phyloP scores from a whole-genome alignment of 2,888 invertebrate genomes.

The Scaptomyza flava region DNA sequence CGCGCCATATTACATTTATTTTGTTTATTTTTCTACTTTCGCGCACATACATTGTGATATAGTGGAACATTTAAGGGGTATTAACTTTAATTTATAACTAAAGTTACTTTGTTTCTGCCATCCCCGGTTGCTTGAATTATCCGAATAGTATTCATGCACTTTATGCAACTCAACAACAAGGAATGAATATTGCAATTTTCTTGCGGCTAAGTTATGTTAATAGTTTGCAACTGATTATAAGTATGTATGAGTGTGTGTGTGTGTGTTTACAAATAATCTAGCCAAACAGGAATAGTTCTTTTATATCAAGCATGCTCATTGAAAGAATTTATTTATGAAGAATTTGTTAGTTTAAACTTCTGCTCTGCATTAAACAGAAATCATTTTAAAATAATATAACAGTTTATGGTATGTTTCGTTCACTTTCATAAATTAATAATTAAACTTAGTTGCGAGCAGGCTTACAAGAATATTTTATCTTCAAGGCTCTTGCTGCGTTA shows the following conservation, averaged over 20 bases:
- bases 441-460: not conserved
- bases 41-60: constrained; percentile 1
- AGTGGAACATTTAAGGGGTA: not conserved
- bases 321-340: not conserved
- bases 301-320: not conserved
- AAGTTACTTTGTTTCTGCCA: not conserved
- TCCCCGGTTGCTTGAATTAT: not conserved
- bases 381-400: not conserved
- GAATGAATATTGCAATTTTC: not conserved
- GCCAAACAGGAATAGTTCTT: not conserved
- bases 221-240: not conserved
- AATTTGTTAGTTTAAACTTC: not conserved
- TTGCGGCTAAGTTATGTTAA: not conserved
- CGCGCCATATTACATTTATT: constrained; percentile 35
- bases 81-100: constrained; percentile 16
- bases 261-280: not conserved
- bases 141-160: not conserved
- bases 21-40: constrained; percentile 30
- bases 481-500: not conserved
- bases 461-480: no score
- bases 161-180: constrained; percentile 1
- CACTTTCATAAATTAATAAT: not conserved
- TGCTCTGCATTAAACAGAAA: not conserved
- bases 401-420: not conserved
- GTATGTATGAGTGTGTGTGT: not conserved